Base-by-base conservation (phyloP, 35 echinoderm and acorn worm genomes). In the Acanthaster planci region DNA sequence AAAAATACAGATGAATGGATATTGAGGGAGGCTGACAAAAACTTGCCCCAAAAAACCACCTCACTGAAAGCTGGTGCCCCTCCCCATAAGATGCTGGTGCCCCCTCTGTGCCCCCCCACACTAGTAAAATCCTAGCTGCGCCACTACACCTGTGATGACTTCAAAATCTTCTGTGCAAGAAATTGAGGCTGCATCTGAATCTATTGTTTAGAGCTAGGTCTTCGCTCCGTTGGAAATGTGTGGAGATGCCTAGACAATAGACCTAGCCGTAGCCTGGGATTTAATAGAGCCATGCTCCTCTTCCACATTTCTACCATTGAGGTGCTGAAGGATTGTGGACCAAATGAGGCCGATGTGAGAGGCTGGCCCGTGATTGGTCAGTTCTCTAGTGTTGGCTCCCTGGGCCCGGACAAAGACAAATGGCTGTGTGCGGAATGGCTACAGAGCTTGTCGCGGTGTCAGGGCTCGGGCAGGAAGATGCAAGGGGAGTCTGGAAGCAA, bases 371-470 rank as follows among this genome's bases (percentile, higher is more conserved):
- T 90, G 31, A 85, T 93, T 93, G 94, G 90, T 87, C 94, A 97
- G 76, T 97, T 97, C 60, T 97, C 94, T 5, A 97, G 94, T 60
- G 89, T 97, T 21, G 94, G 94, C 35, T 97, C 94, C 19, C 77
- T 97, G 12, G 94, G 94, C 16, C 81, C 87, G 3, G 94, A 97
- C 77, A 88, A 97, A 47, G 84, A 58, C 30, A 97, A 97, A 55
- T 97, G 90, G 86, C 64, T 97, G 10, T 97, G 94, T 87, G 84
- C 60, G 1, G 94, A 97, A 53, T 97, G 78, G 51, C 80, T 97
- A 8, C 90, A 93, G 59, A 92, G 90, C 32, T 83, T 97, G 87
- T 37, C 84, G 16, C 56, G 77, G 59, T 78, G 80, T 26, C 84
- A 79, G 85, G 91, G 90, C 38, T 77, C 57, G 31, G 34, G 38